phyloP scores from a whole-genome alignment of 2,888 invertebrate genomes.

The Aromia moschata region DNA sequence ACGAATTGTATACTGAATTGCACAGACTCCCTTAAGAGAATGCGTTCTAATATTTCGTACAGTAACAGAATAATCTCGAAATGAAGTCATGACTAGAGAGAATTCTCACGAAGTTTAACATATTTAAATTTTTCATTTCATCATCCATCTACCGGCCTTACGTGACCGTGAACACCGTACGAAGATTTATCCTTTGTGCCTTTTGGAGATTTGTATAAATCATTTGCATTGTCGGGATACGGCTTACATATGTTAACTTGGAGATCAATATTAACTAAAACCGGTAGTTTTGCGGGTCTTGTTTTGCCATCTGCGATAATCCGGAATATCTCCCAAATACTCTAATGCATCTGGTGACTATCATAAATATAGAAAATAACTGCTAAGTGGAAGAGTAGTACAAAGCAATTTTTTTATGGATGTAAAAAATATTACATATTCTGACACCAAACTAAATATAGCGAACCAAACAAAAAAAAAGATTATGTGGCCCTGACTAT shows the following conservation, averaged over 20 bases:
- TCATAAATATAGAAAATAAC: too few relatives aligned
- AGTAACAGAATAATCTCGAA: background rate
- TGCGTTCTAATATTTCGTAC: too few relatives aligned
- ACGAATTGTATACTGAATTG: too few relatives aligned
- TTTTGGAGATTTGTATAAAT: conserved; percentile 38
- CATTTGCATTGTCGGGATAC: conserved; percentile 39
- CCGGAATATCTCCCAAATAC: conserved; percentile 7
- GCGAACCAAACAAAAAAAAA: too few relatives aligned
- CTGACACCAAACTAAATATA: too few relatives aligned
- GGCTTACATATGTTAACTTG: conserved; percentile 40
- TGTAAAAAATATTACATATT: too few relatives aligned
- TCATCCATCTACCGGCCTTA: conserved; percentile 22
- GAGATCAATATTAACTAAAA: conserved; percentile 27
- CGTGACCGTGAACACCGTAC: conserved; percentile 45
- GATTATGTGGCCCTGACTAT: too few relatives aligned
- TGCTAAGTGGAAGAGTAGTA: too few relatives aligned
- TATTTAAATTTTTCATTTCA: conserved; percentile 10
- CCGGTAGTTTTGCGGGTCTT: background rate
- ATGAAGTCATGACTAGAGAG: conserved; percentile 11
- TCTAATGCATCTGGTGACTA: too few relatives aligned
- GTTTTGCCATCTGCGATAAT: conserved; percentile 14
- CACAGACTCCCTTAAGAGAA: too few relatives aligned
- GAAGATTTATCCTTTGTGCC: conserved; percentile 46
- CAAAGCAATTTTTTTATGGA: too few relatives aligned
- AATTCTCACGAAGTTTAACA: conserved; percentile 19